Evolutionary conservation across 2,113 vertebrate species (phyloP).

Genomic region (Brachyhypopomus occidentalis): DNA sequence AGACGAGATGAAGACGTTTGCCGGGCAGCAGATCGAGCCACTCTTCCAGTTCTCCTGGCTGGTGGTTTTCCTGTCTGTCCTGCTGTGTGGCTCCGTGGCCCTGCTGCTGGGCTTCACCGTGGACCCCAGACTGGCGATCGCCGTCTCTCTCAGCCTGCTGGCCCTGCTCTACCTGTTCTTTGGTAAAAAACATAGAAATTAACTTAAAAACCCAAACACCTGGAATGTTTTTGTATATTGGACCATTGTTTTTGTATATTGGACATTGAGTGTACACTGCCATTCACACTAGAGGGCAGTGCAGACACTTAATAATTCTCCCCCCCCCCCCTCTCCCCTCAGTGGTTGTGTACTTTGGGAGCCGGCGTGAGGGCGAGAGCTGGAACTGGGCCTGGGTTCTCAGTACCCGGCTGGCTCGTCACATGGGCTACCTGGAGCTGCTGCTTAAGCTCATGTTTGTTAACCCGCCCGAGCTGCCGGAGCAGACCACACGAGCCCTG

Average conservation of each 20-base stretch:
- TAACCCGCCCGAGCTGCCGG: slow-evolving; percentile 92
- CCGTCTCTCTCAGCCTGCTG: slow-evolving; percentile 87
- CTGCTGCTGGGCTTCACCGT: slow-evolving; percentile 86
- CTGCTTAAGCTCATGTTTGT: slow-evolving; percentile 96
- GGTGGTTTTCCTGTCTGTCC: slow-evolving; percentile 84
- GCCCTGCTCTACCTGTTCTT: slow-evolving; percentile 92
- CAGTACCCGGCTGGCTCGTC: slow-evolving; percentile 89
- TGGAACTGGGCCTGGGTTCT: slow-evolving; percentile 97
- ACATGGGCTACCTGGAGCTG: slow-evolving; percentile 91
- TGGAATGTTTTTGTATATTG: too few relatives aligned
- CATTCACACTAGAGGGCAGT: slow-evolving; percentile 43
- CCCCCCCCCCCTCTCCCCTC: slow-evolving; percentile 41
- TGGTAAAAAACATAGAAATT: slow-evolving; percentile 77
- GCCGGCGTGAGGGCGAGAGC: slow-evolving; percentile 89
- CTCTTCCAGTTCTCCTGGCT: slow-evolving; percentile 96
- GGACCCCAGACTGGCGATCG: slow-evolving; percentile 83
- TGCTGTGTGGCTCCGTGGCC: slow-evolving; percentile 83
- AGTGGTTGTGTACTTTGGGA: slow-evolving; percentile 96
- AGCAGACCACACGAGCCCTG: slow-evolving; percentile 92
- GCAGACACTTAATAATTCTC: not conserved
- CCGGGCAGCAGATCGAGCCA: slow-evolving; percentile 94
- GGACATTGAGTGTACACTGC: not conserved
- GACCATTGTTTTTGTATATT: not conserved
- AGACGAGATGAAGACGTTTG: slow-evolving; percentile 99
- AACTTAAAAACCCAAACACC: not conserved